These are phyloP conservation scores for Erithacus rubecula DNA, from an alignment of 2,797 vertebrate genomes.

Conservation along the genomic window DNA sequence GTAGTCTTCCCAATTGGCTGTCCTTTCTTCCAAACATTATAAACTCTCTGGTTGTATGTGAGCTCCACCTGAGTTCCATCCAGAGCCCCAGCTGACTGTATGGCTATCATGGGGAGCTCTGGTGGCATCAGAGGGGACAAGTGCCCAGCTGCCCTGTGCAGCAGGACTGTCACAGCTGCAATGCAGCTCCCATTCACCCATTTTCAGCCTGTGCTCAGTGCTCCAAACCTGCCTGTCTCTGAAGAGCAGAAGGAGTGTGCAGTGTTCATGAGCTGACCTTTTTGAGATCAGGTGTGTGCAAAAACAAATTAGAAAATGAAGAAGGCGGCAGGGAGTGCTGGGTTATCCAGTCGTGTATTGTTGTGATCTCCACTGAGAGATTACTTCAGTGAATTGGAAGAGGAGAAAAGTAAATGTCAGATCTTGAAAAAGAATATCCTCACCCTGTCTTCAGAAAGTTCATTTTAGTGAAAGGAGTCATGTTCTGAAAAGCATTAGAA, in stretches of 20 bases:
- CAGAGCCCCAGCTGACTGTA: not conserved
- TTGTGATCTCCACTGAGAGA: not conserved
- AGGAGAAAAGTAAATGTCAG: constrained; percentile 47
- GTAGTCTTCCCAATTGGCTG: not conserved
- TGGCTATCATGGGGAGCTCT: fast-evolving
- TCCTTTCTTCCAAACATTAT: not conserved
- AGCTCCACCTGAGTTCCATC: not conserved
- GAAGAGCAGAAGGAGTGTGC: not conserved
- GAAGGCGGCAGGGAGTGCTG: not conserved
- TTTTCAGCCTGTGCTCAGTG: not conserved
- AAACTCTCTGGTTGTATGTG: not conserved
- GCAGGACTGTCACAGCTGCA: not conserved
- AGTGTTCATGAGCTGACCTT: not conserved
- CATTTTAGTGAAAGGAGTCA: not conserved
- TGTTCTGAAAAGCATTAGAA: not conserved
- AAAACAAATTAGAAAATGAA: constrained; percentile 21
- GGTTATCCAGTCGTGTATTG: not conserved
- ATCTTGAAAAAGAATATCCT: not conserved
- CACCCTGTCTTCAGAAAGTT: not conserved
- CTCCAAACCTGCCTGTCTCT: not conserved
- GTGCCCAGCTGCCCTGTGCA: not conserved
- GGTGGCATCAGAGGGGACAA: not conserved
- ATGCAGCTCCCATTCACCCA: not conserved
- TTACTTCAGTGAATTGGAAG: not conserved
- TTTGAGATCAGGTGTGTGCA: not conserved